Conservation (phyloP, 1,140 invertebrate genomes). For the Ptiloglossa arizonensis region DNA sequence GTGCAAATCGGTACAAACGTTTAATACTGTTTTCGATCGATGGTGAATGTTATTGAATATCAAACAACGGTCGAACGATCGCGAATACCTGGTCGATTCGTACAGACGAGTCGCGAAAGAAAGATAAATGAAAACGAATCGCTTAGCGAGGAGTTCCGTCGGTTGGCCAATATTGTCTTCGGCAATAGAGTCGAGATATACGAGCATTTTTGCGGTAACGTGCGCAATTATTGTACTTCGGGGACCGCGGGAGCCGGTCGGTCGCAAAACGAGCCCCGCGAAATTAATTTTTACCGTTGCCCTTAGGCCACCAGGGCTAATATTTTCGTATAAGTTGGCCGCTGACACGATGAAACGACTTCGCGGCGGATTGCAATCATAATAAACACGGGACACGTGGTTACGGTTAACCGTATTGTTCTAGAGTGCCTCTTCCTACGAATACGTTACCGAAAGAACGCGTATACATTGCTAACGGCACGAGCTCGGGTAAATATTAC, state of each 20-base stretch:
- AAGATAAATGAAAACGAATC: conserved; percentile 23
- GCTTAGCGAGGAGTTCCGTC: neutral
- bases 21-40: too few species aligned
- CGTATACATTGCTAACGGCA: neutral
- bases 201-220: conserved; percentile 55
- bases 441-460: neutral
- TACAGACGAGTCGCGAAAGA: neutral
- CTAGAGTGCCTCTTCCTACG: conserved; percentile 3
- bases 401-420: conserved; percentile 48
- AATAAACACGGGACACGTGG: conserved; percentile 44
- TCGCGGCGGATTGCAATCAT: conserved; percentile 47
- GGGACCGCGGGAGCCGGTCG: neutral
- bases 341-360: conserved; percentile 24
- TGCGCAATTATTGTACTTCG: conserved; percentile 39
- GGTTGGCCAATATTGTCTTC: conserved; percentile 16
- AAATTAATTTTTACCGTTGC: conserved; percentile 61
- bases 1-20: too few species aligned
- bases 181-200: conserved; percentile 12
- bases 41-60: too few species aligned
- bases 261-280: neutral
- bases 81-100: neutral
- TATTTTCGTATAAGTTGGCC: conserved; percentile 37
- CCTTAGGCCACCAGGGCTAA: conserved; percentile 5
- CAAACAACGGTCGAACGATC: neutral
- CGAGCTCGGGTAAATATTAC: conserved; percentile 36